Evolutionary conservation across 2,113 vertebrate genomes (phyloP), one percentile per base, ranked within the genome.

Genomic region (Meleagris gallopavo): DNA sequence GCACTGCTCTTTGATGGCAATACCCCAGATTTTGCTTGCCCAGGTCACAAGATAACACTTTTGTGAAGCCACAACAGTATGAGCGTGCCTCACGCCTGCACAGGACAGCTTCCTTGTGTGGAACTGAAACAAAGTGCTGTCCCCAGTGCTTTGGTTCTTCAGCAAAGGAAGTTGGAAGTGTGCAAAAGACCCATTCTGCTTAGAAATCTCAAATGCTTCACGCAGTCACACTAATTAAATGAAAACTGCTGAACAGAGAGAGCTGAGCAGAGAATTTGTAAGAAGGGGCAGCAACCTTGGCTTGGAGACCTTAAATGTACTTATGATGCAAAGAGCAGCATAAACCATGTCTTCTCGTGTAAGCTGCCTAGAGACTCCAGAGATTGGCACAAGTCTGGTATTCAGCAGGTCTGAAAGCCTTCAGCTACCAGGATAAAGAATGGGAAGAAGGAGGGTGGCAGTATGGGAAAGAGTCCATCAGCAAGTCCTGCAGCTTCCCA

Each of bases 201-300:
- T 80, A 77, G 85, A 75, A 83, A 78, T 81, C 72, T 88, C 87
- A 81, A 80, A 81, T 86, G 69, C 57, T 83, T 85, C 18, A 3
- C 78, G 83, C 29, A 38, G 29, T 27, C 8, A 0, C 38, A 83
- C 46, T 41, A 85, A 32, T 85, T 74, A 64, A 85, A 76, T 64
- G 64, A 88, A 88, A 80, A 55, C 40, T 57, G 60, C 29, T 61
- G 76, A 69, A 69, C 57, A 66, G 30, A 64, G 76, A 89, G 38
- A 81, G 38, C 64, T 86, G 79, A 75, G 43, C 29, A 32, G 38
- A 55, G 71, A 71, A 29, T 34, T 50, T 85, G 19, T 80, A 73
- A 89, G 36, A 66, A 76, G 50, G 55, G 74, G 67, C 89, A 89
- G 64, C 25, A 83, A 30, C 9, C 78, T 85, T 67, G 82, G 72